Base-by-base conservation (phyloP, 2,113 vertebrate species). In the Otolemur garnettii region DNA sequence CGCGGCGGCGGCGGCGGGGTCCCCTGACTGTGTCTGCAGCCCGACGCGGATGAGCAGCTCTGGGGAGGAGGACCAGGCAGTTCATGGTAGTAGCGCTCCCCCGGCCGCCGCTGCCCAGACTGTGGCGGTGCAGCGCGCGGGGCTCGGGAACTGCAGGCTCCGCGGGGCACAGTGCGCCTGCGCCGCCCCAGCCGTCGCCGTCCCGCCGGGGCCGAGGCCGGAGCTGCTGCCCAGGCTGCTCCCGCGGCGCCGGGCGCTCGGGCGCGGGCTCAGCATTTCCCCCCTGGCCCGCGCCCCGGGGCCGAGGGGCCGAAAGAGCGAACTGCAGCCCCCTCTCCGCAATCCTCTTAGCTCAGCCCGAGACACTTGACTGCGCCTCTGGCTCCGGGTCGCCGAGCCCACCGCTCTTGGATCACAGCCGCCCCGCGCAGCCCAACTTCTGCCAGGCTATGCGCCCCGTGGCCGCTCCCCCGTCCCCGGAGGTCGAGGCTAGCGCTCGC, bases 1-100 rank as follows among this genome's bases (percentile, higher is more conserved):
- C 93, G 97, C 96, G 97, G 95, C 97, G 97, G 95, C 96, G 97
- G 90, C 94, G 93, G 11, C 91, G 94, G 96, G 94, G 97, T 96
- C 95, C 95, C 96, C 98, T 74, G 98, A 96, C 98, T 96, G 98
- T 72, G 96, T 91, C 94, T 96, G 97, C 96, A 98, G 98, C 98
- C 98, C 96, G 98, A 98, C 97, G 97, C 96, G 98, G 98, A 98
- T 98, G 98, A 98, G 98, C 99, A 97, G 98, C 98, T 98, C 97
- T 98, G 98, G 98, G 98, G 98, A 98, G 98, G 94, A 97, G 98
- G 97, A 98, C 98, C 98, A 98, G 97, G 99, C 98, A 98, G 99
- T 98, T 98, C 99, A 99, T 99, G 98, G 99, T 98, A 99, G 98
- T 98, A 98, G 98, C 99, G 98, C 98, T 98, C 98, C 98, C 97